A percentile compares a stretch with the other conserved stretches of the same genome.
Conservation (phyloP, 64 coral and sea anemone species). For the Dendrophyllia cribrosa region DNA sequence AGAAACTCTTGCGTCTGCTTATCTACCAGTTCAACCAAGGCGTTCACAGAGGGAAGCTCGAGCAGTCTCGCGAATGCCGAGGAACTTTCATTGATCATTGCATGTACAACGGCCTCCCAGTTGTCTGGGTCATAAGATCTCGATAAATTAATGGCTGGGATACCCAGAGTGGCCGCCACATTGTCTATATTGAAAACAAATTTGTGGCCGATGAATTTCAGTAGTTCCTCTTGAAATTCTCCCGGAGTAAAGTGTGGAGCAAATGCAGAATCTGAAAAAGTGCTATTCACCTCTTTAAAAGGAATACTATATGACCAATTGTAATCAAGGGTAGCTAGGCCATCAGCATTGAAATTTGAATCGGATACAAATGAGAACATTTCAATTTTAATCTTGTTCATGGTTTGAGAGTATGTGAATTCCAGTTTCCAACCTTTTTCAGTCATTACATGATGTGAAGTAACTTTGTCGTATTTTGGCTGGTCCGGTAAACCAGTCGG, state of each 20-base stretch:
- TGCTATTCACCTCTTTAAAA: not conserved
- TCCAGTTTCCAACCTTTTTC: not conserved
- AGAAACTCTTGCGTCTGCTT: not conserved
- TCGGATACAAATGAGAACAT: rapidly evolving
- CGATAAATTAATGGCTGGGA: constrained; percentile 28
- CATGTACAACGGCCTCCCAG: constrained; percentile 45
- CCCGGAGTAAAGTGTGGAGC: not conserved
- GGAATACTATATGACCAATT: not conserved
- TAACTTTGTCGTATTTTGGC: not conserved
- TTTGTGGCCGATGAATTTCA: constrained; percentile 39
- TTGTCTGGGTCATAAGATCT: constrained; percentile 56
- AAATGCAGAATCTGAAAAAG: not conserved
- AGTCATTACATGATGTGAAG: not conserved
- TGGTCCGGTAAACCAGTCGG: rapidly evolving
- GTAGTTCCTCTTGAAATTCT: constrained; percentile 30
- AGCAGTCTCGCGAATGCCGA: not conserved
- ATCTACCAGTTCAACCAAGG: constrained; percentile 35
- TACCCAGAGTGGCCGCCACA: constrained; percentile 44
- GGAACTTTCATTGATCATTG: not conserved
- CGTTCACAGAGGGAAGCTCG: constrained; percentile 25
- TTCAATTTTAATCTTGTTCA: not conserved
- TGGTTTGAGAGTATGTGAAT: not conserved
- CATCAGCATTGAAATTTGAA: not conserved
- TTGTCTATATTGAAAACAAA: constrained; percentile 46
- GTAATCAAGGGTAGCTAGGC: not conserved